phyloP scores from a whole-genome alignment of 1,140 invertebrate species.

The Trichonephila clavata region DNA sequence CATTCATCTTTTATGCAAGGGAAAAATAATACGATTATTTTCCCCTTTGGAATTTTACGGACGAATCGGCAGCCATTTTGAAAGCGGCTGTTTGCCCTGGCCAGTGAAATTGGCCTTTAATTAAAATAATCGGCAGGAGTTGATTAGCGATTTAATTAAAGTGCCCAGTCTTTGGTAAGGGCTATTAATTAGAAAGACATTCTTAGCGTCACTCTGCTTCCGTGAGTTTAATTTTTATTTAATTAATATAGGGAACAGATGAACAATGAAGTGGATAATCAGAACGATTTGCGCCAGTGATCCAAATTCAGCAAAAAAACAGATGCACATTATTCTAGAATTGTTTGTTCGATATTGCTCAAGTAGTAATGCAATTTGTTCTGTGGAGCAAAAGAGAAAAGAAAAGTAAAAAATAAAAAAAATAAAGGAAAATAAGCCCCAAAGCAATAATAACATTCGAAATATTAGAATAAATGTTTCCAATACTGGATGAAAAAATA shows the following conservation, averaged over 20 bases:
- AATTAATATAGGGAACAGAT: background rate
- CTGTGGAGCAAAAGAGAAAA: too few species aligned
- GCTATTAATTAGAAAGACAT: slow-evolving; percentile 50
- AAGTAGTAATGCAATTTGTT: too few species aligned
- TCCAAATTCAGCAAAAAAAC: background rate
- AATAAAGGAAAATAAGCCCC: too few species aligned
- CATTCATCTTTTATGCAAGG: slow-evolving; percentile 48
- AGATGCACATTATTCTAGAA: background rate
- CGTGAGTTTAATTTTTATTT: slow-evolving; percentile 21
- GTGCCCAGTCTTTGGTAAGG: background rate
- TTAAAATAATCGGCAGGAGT: slow-evolving; percentile 53
- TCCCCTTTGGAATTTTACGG: slow-evolving; percentile 31
- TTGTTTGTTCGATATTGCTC: background rate
- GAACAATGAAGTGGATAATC: background rate
- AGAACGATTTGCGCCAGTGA: background rate
- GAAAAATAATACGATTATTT: slow-evolving; percentile 55
- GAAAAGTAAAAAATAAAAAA: too few species aligned
- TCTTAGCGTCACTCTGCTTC: background rate
- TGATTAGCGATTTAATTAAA: slow-evolving; percentile 67
- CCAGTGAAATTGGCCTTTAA: slow-evolving; percentile 55
- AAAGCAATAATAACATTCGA: too few species aligned
- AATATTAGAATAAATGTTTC: too few species aligned
- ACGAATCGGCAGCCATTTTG: slow-evolving; percentile 40
- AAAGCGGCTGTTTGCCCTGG: slow-evolving; percentile 32
- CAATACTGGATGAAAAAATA: too few species aligned